Evolutionary conservation across 2,888 invertebrate genomes (phyloP).

Genomic region (Nomada fabriciana): DNA sequence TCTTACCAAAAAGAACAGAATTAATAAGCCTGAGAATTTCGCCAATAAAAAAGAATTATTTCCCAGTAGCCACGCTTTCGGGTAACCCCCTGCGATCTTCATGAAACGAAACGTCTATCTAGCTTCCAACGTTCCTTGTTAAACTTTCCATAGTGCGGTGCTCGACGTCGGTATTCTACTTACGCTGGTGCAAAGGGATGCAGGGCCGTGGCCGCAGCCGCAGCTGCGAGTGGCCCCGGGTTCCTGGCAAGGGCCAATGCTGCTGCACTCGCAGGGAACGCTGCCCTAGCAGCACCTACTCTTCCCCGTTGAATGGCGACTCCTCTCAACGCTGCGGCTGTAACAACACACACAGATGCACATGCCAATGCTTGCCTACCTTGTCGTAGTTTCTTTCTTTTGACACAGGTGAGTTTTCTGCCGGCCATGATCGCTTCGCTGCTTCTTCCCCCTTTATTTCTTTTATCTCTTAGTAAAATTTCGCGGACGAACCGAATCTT

Average conservation of each 20-base stretch:
- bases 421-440: conserved; percentile 49
- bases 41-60: no score
- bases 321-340: conserved; percentile 93
- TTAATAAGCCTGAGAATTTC: no score
- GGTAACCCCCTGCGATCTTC: not conserved
- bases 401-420: conserved; percentile 2
- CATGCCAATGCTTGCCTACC: conserved; percentile 73
- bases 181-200: conserved; percentile 95
- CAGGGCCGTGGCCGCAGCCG: conserved; percentile 91
- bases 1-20: no score
- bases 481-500: not conserved
- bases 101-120: not conserved
- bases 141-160: no score
- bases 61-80: not conserved
- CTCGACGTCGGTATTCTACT: conserved; percentile 85
- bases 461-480: no score
- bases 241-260: conserved; percentile 89
- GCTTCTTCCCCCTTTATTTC: not conserved
- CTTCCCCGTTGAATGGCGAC: conserved; percentile 93
- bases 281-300: conserved; percentile 86
- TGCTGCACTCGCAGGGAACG: conserved; percentile 90
- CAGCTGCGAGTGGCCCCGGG: conserved; percentile 88
- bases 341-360: conserved; percentile 80
- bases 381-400: not conserved
- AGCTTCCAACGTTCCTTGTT: no score